phyloP scores from a whole-genome alignment of 2,113 vertebrate species.

The Laticauda colubrina region DNA sequence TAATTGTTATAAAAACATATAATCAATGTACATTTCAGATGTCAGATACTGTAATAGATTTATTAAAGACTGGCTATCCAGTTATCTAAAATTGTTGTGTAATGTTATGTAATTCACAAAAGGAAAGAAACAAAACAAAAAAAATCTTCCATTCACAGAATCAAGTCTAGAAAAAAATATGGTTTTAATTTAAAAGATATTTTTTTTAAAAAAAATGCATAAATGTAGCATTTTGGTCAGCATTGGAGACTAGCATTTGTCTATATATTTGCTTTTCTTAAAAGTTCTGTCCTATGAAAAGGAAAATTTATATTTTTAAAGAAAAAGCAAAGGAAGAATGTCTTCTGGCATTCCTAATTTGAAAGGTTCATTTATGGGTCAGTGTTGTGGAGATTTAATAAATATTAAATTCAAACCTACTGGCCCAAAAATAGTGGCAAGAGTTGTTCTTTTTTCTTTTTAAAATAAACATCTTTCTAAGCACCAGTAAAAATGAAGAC shows the following conservation, averaged over 20 bases:
- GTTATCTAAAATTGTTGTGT: conserved; percentile 74
- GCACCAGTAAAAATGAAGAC: conserved; percentile 60
- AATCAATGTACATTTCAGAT: conserved; percentile 78
- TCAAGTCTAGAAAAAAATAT: conserved; percentile 64
- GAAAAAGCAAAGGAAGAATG: conserved; percentile 54
- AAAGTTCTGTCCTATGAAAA: conserved; percentile 62
- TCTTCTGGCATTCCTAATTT: conserved; percentile 67
- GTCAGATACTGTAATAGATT: conserved; percentile 77
- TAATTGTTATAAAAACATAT: conserved; percentile 71
- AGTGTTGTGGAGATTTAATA: conserved; percentile 55
- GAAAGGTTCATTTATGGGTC: conserved; percentile 56
- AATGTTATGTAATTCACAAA: conserved; percentile 74
- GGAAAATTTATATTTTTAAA: conserved; percentile 59
- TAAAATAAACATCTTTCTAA: conserved; percentile 49
- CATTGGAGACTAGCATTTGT: conserved; percentile 65
- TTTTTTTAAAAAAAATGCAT: conserved; percentile 64
- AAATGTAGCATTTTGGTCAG: conserved; percentile 76
- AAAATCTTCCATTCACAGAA: not conserved
- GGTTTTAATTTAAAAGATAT: conserved; percentile 70
- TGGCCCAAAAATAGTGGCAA: conserved; percentile 46
- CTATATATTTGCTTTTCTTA: conserved; percentile 60
- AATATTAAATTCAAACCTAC: conserved; percentile 60
- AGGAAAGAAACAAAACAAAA: conserved; percentile 31
- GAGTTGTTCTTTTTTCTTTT: conserved; percentile 22
- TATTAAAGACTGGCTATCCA: conserved; percentile 79